Evolutionary conservation across 2,797 vertebrate species (phyloP).

Genomic region (Hippopotamyrus pictus): DNA sequence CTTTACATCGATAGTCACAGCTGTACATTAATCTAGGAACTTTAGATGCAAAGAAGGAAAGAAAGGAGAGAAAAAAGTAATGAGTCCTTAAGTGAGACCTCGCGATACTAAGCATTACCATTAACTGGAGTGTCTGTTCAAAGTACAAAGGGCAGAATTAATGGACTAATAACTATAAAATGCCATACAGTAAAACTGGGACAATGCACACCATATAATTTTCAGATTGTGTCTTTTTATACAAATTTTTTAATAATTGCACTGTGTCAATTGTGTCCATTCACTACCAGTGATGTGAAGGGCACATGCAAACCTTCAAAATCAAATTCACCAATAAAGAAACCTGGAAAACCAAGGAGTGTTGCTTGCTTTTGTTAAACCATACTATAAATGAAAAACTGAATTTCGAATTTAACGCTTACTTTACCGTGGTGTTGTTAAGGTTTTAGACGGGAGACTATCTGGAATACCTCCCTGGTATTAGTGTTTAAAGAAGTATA

Average conservation of each 20-base stretch:
- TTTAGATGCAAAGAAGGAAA: not conserved
- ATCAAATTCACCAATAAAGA: not conserved
- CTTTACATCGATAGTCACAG: not conserved
- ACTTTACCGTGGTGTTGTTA: not conserved
- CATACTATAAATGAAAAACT: not conserved
- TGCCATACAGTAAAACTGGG: not conserved
- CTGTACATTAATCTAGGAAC: not conserved
- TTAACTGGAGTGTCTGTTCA: not conserved
- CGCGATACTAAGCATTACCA: not conserved
- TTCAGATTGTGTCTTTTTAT: not conserved
- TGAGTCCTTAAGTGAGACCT: not conserved
- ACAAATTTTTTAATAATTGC: not conserved
- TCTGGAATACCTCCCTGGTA: not conserved
- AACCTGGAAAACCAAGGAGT: not conserved
- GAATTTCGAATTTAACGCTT: not conserved
- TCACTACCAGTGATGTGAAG: not conserved
- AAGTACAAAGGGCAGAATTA: not conserved
- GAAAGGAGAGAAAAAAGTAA: not conserved
- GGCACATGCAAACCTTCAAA: not conserved
- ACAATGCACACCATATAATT: not conserved
- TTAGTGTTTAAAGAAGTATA: not conserved
- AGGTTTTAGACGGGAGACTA: not conserved
- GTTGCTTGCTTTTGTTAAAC: not conserved
- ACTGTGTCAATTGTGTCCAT: not conserved
- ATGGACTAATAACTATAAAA: not conserved